Conservation (phyloP, 2,113 vertebrate genomes). For the Athene noctua region DNA sequence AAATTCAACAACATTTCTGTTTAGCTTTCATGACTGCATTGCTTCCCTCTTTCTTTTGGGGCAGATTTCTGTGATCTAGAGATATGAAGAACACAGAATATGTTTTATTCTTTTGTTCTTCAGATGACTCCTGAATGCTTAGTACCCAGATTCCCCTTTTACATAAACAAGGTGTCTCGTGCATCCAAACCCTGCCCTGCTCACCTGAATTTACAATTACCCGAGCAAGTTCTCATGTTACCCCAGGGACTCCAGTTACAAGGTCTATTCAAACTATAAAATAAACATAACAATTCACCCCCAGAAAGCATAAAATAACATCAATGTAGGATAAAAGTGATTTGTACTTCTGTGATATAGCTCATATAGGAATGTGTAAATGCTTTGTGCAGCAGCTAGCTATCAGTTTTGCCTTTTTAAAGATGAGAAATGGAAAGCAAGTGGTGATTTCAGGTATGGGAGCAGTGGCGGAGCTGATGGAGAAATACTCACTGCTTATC, state of each 20-base stretch:
- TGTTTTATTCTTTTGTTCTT: background rate
- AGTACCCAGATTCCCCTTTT: background rate
- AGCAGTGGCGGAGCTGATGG: background rate
- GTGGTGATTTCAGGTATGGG: background rate
- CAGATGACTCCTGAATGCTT: background rate
- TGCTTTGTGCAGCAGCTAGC: background rate
- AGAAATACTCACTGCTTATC: background rate
- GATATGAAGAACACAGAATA: background rate
- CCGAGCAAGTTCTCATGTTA: background rate
- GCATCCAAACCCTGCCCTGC: background rate
- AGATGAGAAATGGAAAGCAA: background rate
- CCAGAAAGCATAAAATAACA: conserved; percentile 42
- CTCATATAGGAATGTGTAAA: background rate
- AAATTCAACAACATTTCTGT: background rate
- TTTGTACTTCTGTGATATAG: background rate
- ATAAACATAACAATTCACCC: conserved; percentile 37
- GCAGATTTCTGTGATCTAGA: background rate
- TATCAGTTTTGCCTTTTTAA: background rate
- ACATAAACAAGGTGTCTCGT: background rate
- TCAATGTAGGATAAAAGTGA: background rate
- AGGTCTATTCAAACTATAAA: conserved; percentile 1
- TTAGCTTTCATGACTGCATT: background rate
- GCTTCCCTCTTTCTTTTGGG: background rate
- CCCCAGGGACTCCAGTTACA: background rate
- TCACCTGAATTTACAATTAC: conserved; percentile 34